Evolutionary conservation across 2,888 invertebrate species (phyloP).

Genomic region (Didymodactylos carnosus): DNA sequence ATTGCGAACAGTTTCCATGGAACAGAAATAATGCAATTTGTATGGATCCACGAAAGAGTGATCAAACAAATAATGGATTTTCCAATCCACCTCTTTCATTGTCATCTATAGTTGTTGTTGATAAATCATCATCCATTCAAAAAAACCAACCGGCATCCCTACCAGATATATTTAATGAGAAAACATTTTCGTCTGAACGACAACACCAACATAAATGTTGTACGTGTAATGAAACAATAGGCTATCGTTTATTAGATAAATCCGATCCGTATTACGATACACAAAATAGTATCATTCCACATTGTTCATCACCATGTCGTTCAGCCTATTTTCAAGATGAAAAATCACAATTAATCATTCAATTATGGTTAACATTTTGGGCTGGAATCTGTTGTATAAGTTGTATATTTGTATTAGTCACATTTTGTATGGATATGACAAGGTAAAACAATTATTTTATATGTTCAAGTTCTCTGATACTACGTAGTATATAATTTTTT

Average conservation of each 20-base stretch:
- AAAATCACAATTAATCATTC: background rate
- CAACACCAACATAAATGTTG: background rate
- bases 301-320: background rate
- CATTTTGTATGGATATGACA: background rate
- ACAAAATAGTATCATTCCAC: too few relatives aligned
- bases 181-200: too few relatives aligned
- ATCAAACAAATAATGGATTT: constrained; percentile 40
- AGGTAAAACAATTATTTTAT: too few relatives aligned
- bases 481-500: too few relatives aligned
- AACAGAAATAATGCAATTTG: constrained; percentile 60
- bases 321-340: background rate
- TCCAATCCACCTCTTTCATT: too few relatives aligned
- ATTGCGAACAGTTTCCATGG: constrained; percentile 66
- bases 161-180: too few relatives aligned
- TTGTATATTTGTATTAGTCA: background rate
- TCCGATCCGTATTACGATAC: too few relatives aligned
- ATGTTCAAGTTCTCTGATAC: too few relatives aligned
- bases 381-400: background rate
- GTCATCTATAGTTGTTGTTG: constrained; percentile 18
- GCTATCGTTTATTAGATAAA: background rate
- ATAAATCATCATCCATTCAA: constrained; percentile 16
- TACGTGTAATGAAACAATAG: background rate
- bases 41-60: constrained; percentile 61
- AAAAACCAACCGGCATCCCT: too few relatives aligned
- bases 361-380: background rate